Percentiles rank a stretch among this genome's conserved stretches.
These are phyloP conservation scores for Epizoanthus rinbou DNA, from an alignment of 92 coral and sea anemone species.

Conservation along the genomic window DNA sequence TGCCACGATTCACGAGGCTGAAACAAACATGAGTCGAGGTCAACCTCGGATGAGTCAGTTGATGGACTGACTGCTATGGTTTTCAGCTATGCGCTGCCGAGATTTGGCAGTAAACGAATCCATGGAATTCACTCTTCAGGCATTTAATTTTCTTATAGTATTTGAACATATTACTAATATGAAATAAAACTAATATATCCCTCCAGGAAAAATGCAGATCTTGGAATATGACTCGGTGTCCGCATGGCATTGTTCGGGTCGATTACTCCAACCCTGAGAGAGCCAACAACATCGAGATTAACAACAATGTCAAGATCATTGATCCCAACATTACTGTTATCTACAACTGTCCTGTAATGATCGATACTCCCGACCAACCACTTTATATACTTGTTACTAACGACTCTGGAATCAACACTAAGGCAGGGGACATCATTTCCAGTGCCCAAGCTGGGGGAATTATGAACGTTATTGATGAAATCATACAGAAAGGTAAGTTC, in stretches of 20 bases:
- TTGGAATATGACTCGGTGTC: slow-evolving; percentile 73
- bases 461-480: slow-evolving; percentile 57
- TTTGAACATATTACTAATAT: too few species aligned
- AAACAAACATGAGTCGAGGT: too few species aligned
- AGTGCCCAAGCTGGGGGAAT: slow-evolving; percentile 75
- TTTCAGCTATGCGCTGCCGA: too few species aligned
- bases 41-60: too few species aligned
- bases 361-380: slow-evolving; percentile 41
- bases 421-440: slow-evolving; percentile 52
- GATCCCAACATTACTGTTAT: slow-evolving; percentile 52
- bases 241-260: slow-evolving; percentile 55
- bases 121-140: too few species aligned
- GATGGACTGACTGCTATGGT: too few species aligned
- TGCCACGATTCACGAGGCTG: too few species aligned
- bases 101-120: too few species aligned
- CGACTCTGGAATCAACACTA: slow-evolving; percentile 7
- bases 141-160: too few species aligned
- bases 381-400: slow-evolving; percentile 45
- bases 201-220: slow-evolving; percentile 46
- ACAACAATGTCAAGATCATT: slow-evolving; percentile 54
- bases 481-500: slow-evolving; percentile 19
- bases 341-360: slow-evolving; percentile 63
- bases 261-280: slow-evolving; percentile 64
- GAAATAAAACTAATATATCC: too few species aligned
- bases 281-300: slow-evolving; percentile 42